A percentile compares a stretch with the other conserved stretches of the same genome.
phyloP scores from a whole-genome alignment of 2,888 invertebrate genomes.

The Coecobrya sp. region DNA sequence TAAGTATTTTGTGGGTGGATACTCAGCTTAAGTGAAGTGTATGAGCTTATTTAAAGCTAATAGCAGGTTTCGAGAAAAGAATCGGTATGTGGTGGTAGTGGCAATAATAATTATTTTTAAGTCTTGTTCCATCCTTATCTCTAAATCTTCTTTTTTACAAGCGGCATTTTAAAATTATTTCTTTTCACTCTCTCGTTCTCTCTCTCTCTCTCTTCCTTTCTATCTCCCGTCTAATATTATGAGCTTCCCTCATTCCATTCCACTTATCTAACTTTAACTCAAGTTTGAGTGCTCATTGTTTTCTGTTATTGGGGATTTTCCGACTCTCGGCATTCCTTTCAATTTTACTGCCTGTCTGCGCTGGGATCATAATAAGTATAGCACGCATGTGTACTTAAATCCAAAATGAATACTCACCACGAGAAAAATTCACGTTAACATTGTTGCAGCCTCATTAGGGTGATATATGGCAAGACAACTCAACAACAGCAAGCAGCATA shows the following conservation, averaged over 20 bases:
- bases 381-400: background rate
- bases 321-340: constrained; percentile 48
- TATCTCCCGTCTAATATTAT: background rate
- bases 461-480: constrained; percentile 45
- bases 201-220: background rate
- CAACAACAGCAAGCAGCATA: constrained; percentile 24
- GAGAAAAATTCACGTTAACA: constrained; percentile 47
- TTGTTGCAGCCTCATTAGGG: constrained; percentile 62
- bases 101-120: constrained; percentile 68
- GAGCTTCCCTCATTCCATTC: constrained; percentile 29
- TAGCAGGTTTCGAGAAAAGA: constrained; percentile 3
- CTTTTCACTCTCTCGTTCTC: background rate
- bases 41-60: background rate
- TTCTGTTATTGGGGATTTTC: constrained; percentile 38
- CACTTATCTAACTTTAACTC: constrained; percentile 52
- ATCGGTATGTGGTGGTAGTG: constrained; percentile 31
- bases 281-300: constrained; percentile 46
- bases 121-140: constrained; percentile 51
- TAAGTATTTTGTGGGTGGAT: constrained; percentile 4
- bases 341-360: background rate
- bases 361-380: constrained; percentile 1
- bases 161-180: constrained; percentile 51
- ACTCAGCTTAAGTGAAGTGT: constrained; percentile 3
- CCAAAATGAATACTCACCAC: constrained; percentile 25
- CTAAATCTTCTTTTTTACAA: constrained; percentile 51